These are phyloP conservation scores for Meandrina meandrites DNA, from an alignment of 92 coral and sea anemone genomes.

Conservation along the genomic window DNA sequence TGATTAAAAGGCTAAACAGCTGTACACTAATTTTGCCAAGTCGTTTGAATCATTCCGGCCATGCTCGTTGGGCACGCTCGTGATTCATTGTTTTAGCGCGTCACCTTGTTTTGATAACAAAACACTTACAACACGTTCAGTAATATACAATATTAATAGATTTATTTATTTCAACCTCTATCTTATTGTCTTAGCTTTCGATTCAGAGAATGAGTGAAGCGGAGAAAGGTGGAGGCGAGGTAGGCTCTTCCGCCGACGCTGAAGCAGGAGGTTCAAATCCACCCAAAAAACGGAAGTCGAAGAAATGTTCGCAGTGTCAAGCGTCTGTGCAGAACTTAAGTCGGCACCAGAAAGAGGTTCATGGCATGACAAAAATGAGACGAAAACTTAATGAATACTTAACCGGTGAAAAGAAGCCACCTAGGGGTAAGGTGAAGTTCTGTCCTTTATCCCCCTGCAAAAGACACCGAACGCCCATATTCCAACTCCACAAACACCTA, in stretches of 20 bases:
- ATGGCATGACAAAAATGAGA: conserved; percentile 35
- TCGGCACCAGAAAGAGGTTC: conserved; percentile 38
- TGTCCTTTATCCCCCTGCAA: conserved; percentile 38
- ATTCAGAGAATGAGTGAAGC: neutral
- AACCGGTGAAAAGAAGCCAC: conserved; percentile 34
- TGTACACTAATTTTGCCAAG: too few relatives aligned
- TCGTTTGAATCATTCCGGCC: too few relatives aligned
- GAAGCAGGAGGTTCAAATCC: neutral
- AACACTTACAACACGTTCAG: too few relatives aligned
- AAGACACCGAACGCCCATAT: neutral
- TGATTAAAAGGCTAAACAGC: too few relatives aligned
- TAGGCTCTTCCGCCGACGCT: neutral
- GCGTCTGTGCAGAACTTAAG: conserved; percentile 26
- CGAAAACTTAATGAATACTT: conserved; percentile 41
- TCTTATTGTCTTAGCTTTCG: neutral
- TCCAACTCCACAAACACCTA: conserved; percentile 30
- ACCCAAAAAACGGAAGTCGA: conserved; percentile 18
- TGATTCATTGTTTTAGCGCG: too few relatives aligned
- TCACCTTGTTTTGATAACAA: too few relatives aligned
- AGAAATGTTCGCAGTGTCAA: conserved; percentile 27
- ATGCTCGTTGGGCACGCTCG: too few relatives aligned
- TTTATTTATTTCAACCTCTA: too few relatives aligned
- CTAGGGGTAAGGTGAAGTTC: conserved; percentile 21
- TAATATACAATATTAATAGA: too few relatives aligned
- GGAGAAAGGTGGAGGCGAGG: neutral